Conservation (phyloP, 2,888 invertebrate genomes). For the Mechanitis mazaeus region DNA sequence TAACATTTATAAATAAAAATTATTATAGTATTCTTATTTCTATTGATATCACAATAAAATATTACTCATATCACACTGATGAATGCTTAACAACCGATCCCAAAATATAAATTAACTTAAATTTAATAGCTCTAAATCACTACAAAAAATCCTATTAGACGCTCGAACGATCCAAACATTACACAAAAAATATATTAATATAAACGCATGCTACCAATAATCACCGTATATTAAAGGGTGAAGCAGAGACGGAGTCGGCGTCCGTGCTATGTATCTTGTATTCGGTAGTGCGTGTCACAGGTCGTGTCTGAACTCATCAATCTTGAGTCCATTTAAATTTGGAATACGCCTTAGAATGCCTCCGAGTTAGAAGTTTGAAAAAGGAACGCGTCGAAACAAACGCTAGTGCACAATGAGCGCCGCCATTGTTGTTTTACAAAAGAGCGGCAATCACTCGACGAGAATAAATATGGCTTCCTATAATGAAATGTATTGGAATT, state of each 20-base stretch:
- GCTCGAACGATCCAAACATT: slow-evolving; percentile 55
- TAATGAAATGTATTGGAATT: slow-evolving; percentile 72
- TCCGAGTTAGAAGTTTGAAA: slow-evolving; percentile 37
- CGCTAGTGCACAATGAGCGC: slow-evolving; percentile 62
- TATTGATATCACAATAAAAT: too few species aligned
- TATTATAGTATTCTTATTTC: too few species aligned
- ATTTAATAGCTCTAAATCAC: slow-evolving; percentile 54
- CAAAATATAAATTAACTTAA: slow-evolving; percentile 57
- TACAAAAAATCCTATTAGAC: slow-evolving; percentile 66
- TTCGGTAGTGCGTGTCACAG: slow-evolving; percentile 76
- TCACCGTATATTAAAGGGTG: slow-evolving; percentile 67
- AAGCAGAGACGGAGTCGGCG: slow-evolving; percentile 53
- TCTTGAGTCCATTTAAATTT: slow-evolving; percentile 70
- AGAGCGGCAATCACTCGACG: slow-evolving; percentile 76
- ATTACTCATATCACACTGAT: slow-evolving; percentile 41
- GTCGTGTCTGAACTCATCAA: slow-evolving; percentile 74
- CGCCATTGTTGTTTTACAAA: slow-evolving; percentile 72
- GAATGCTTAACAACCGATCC: slow-evolving; percentile 44
- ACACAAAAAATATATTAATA: slow-evolving; percentile 56
- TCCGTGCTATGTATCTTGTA: slow-evolving; percentile 39
- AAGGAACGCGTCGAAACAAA: slow-evolving; percentile 59
- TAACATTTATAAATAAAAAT: too few species aligned
- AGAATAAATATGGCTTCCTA: slow-evolving; percentile 73
- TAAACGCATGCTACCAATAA: slow-evolving; percentile 54
- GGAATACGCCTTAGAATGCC: slow-evolving; percentile 39